Evolutionary conservation across 2,888 invertebrate genomes (phyloP), one percentile per base, ranked within the genome.

Genomic region (Romanomermis culicivorax): DNA sequence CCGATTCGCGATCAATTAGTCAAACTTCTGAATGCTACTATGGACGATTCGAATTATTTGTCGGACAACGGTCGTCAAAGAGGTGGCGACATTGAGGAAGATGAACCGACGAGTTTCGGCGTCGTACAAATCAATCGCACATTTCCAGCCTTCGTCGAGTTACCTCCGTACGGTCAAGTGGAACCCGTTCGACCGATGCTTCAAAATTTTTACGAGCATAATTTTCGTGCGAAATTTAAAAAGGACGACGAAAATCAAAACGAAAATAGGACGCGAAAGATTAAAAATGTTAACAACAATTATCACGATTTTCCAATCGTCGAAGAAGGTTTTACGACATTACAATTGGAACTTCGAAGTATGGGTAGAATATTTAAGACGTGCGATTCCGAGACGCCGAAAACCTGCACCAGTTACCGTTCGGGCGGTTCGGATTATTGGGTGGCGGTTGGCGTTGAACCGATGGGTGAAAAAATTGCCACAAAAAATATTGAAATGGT

Each of bases 401-500:
- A 17, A 17, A 7, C 17, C 11, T 7, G 11, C 47, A 23, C 14
- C 14, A n/a, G 7, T 7, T 11, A 23, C 24, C 7, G 7, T 11
- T 23, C 14, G 24, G n/a, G 47, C 7, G 47, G 17, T 7, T 7
- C 7, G 14, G 23, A 7, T 7, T 45, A 45, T 45, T 45, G 47
- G 47, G 11, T 7, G 14, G 47, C 47, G 14, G 23, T 7, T n/a
- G 7, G 7, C 14, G 47, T 20, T 11, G 23, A 45, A 23, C 23
- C 47, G 47, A 11, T 17, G 36, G 17, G 11, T 7, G 7, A 7
- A 36, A 11, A 17, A 17, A n/a, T n/a, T 67, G 7, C 36, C 36
- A 17, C 11, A 17, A 14, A 26, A 4, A 50, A 70, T 55, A 72
- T 83, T 26, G 78, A 82, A 56, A 77, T 95, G 73, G 83, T 86